Evolutionary conservation across 2,888 invertebrate genomes (phyloP), one percentile per base, ranked within the genome.

Genomic region (Drosophila picticornis): DNA sequence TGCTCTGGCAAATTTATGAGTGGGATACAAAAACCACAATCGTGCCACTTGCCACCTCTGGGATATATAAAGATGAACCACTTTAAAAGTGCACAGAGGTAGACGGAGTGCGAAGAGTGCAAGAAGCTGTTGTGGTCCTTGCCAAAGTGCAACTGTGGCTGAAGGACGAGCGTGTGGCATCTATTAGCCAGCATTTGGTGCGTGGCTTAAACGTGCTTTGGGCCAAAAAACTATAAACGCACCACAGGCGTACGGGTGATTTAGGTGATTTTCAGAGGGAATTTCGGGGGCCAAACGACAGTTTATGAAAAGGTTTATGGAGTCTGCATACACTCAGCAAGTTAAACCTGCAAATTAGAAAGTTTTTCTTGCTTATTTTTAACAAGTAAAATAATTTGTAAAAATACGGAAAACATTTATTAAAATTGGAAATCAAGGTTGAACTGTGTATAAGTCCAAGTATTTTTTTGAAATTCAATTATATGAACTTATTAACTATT

Each of bases 131-230:
- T 40, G n/a, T 7, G 29, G 22, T 27, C 25, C 29, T 4, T 40
- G 22, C 9, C 36, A 61, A 58, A 76, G 51, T 77, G 77, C 69
- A 76, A 65, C 31, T 73, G 50, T 10, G 46, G 46, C 40, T 59
- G 43, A 38, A 46, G 48, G 36, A 55, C 19, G 40, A 60, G 58
- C 65, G 77, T 57, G 69, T 73, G 82, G 57, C 75, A 79, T 87
- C 86, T 83, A 68, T 73, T 73, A 53, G 71, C 57, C 59, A 46
- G 46, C 46, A 72, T 86, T 80, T 68, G 74, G 59, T 64, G 60
- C 51, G 46, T 55, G 69, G 78, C 74, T 75, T 77, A 72, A 81
- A 79, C 68, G 76, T 77, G 84, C 70, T 59, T 32, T 51, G 64
- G 66, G 43, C 64, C 36, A 13, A 57, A 48, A 65, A 50, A 62